A percentile compares a stretch with the other conserved stretches of the same genome.
These are phyloP conservation scores for Lottia scabra DNA, from an alignment of 2,888 invertebrate genomes.

Conservation along the genomic window DNA sequence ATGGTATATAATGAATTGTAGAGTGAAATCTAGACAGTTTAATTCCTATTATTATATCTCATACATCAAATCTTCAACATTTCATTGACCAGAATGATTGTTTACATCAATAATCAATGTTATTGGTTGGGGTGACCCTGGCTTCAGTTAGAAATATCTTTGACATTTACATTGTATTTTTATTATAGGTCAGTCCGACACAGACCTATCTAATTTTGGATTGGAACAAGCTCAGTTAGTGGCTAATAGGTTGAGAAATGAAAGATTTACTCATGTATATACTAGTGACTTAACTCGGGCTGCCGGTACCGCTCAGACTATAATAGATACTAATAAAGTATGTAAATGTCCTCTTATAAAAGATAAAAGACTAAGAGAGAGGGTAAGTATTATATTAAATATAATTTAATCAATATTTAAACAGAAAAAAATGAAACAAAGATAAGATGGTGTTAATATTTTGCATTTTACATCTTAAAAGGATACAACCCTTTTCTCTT, in stretches of 20 bases:
- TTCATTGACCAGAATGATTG: background rate
- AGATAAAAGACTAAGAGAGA: constrained; percentile 56
- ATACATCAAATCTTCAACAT: background rate
- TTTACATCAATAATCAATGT: background rate
- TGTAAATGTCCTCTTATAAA: constrained; percentile 37
- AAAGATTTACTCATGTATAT: constrained; percentile 59
- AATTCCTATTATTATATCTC: background rate
- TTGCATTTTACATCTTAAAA: background rate
- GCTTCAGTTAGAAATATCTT: background rate
- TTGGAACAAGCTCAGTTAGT: constrained; percentile 54
- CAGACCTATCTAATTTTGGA: constrained; percentile 57
- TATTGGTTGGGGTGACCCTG: background rate
- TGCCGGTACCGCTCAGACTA: constrained; percentile 51
- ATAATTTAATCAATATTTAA: too few species aligned
- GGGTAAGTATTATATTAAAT: constrained; percentile 41
- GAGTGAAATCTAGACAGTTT: too few species aligned
- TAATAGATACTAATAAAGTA: constrained; percentile 46
- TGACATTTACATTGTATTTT: background rate
- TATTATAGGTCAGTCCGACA: constrained; percentile 57
- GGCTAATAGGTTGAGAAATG: constrained; percentile 52
- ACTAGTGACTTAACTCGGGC: constrained; percentile 61
- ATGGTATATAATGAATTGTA: too few species aligned
- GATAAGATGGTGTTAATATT: background rate
- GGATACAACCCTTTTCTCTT: background rate
- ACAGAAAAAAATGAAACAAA: too few species aligned